These are phyloP conservation scores for Autographa gamma DNA, from an alignment of 2,888 invertebrate species.

Conservation along the genomic window DNA sequence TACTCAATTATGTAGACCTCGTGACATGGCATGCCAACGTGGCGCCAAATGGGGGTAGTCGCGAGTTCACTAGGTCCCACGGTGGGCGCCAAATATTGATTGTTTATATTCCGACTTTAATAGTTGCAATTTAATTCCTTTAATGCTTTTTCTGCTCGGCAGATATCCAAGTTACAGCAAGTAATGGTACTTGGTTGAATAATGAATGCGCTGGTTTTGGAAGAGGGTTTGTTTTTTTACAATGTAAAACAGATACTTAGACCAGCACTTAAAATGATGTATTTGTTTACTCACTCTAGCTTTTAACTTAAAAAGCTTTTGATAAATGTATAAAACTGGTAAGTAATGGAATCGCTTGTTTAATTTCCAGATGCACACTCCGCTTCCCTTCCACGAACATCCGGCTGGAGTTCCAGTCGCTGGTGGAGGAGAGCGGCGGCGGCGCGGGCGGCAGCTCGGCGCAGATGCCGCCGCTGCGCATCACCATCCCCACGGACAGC, in stretches of 20 bases:
- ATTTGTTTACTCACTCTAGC: not conserved
- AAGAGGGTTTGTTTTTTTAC: conserved; percentile 10
- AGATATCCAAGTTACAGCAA: conserved; percentile 27
- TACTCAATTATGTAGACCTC: conserved; percentile 23
- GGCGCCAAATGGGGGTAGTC: conserved; percentile 30
- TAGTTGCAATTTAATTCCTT: conserved; percentile 25
- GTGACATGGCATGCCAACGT: conserved; percentile 11
- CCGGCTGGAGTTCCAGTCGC: conserved; percentile 97
- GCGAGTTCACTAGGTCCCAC: conserved; percentile 13
- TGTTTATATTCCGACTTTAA: conserved; percentile 15
- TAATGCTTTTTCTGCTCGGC: conserved; percentile 29
- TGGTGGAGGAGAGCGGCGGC: conserved; percentile 93
- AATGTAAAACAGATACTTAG: conserved; percentile 4
- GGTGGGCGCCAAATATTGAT: conserved; percentile 56
- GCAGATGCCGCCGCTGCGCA: conserved; percentile 93
- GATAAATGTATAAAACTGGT: not conserved
- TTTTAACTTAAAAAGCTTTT: not conserved
- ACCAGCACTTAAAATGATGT: conserved; percentile 9
- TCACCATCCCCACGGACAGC: conserved; percentile 94
- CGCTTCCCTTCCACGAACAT: conserved; percentile 99
- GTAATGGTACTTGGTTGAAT: conserved; percentile 25
- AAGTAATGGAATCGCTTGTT: not conserved
- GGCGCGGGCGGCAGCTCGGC: conserved; percentile 81
- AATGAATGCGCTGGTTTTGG: conserved; percentile 26
- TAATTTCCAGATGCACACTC: conserved; percentile 94